Conservation (phyloP, 2,888 invertebrate species). For the Apamea anceps region DNA sequence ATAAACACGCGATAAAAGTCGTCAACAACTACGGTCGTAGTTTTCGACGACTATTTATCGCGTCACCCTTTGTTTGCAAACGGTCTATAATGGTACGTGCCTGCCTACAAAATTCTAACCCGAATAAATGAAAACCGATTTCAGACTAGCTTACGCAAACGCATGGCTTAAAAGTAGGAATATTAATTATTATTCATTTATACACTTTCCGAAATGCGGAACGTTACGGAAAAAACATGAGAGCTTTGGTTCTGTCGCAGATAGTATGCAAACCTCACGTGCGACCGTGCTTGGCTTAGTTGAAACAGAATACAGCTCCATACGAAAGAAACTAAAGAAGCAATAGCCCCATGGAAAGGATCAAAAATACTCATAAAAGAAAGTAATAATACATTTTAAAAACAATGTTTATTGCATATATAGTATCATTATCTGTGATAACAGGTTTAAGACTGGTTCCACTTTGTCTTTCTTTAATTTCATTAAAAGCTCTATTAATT, state of each 20-base stretch:
- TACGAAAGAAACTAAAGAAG: slow-evolving; percentile 1
- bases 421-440: slow-evolving; percentile 79
- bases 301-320: background rate
- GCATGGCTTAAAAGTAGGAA: slow-evolving; percentile 16
- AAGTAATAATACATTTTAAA: background rate
- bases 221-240: slow-evolving; percentile 16
- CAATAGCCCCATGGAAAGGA: background rate
- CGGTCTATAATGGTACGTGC: background rate
- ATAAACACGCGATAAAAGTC: background rate
- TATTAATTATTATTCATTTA: slow-evolving; percentile 34
- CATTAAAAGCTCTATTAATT: slow-evolving; percentile 74
- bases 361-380: background rate
- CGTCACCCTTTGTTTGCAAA: slow-evolving; percentile 15
- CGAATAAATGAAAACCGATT: slow-evolving; percentile 24
- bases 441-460: slow-evolving; percentile 75
- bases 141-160: background rate
- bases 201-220: slow-evolving; percentile 8
- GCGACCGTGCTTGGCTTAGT: slow-evolving; percentile 2
- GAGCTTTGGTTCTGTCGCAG: slow-evolving; percentile 15
- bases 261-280: slow-evolving; percentile 24
- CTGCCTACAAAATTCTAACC: slow-evolving; percentile 14
- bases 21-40: background rate
- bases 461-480: slow-evolving; percentile 81
- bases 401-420: slow-evolving; percentile 72
- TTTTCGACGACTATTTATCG: slow-evolving; percentile 3